Evolutionary conservation across 2,113 vertebrate species (phyloP).

Genomic region (Megaceryle maxima): DNA sequence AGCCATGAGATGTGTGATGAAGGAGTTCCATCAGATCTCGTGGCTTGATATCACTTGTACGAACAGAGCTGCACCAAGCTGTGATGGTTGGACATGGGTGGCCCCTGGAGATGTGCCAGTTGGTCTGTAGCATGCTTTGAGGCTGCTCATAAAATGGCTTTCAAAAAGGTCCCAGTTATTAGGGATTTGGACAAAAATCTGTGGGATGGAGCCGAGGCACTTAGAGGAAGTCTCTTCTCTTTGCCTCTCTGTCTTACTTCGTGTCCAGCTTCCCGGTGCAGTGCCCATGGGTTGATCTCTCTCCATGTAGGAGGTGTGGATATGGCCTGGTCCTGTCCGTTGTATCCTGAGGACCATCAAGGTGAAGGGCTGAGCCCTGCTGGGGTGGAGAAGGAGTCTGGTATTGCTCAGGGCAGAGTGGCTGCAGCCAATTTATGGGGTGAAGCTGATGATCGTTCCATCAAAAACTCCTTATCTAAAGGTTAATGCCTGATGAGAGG

Average conservation of each 20-base stretch:
- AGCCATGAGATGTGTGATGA: background rate
- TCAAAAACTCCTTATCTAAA: background rate
- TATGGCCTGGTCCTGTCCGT: background rate
- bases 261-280: background rate
- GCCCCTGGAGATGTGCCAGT: background rate
- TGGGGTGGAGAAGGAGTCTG: background rate
- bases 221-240: background rate
- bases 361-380: background rate
- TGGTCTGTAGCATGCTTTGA: background rate
- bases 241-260: background rate
- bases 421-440: background rate
- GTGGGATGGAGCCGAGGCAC: background rate
- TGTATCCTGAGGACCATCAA: background rate
- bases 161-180: background rate
- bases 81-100: background rate
- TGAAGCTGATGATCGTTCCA: background rate
- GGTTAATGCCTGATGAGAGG: background rate
- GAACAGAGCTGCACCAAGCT: background rate
- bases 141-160: background rate
- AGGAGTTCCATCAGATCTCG: background rate
- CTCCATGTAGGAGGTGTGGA: background rate
- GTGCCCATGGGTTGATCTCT: background rate
- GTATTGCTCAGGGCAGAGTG: background rate
- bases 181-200: background rate
- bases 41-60: background rate